phyloP scores from a whole-genome alignment of 2,797 vertebrate genomes.

The Syngnathus rostellatus region DNA sequence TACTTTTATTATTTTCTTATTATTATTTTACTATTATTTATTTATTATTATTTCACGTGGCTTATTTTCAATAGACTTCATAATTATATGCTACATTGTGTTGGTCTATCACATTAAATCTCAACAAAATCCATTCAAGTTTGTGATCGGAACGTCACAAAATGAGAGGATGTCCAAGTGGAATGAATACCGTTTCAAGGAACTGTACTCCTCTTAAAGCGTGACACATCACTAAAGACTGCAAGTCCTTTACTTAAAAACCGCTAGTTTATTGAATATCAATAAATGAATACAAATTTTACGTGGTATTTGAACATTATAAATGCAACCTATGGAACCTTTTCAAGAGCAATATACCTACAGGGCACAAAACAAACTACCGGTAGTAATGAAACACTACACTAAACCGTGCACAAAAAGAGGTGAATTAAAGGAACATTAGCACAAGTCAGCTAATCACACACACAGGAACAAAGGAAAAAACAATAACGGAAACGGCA shows the following conservation, averaged over 20 bases:
- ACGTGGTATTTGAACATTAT: neutral
- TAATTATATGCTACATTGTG: too few relatives aligned
- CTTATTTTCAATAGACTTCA: too few relatives aligned
- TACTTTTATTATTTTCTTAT: too few relatives aligned
- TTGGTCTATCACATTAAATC: too few relatives aligned
- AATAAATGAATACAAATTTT: neutral
- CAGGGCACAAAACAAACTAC: neutral
- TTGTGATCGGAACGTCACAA: too few relatives aligned
- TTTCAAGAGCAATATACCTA: neutral
- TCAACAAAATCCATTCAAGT: too few relatives aligned
- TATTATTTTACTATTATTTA: too few relatives aligned
- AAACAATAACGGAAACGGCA: neutral
- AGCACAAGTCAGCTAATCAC: neutral
- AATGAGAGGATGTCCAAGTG: too few relatives aligned
- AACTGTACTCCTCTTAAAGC: neutral
- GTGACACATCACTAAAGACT: neutral
- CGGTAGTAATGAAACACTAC: neutral
- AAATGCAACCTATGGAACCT: neutral
- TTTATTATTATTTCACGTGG: too few relatives aligned
- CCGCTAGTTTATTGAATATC: neutral
- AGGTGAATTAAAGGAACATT: neutral
- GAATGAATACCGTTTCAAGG: too few relatives aligned
- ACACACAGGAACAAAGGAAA: neutral
- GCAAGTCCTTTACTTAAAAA: neutral
- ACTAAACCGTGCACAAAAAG: neutral